Percentiles rank a stretch among this genome's conserved stretches.
phyloP scores from a whole-genome alignment of 1,140 invertebrate genomes.

The Lepidostoma basale region DNA sequence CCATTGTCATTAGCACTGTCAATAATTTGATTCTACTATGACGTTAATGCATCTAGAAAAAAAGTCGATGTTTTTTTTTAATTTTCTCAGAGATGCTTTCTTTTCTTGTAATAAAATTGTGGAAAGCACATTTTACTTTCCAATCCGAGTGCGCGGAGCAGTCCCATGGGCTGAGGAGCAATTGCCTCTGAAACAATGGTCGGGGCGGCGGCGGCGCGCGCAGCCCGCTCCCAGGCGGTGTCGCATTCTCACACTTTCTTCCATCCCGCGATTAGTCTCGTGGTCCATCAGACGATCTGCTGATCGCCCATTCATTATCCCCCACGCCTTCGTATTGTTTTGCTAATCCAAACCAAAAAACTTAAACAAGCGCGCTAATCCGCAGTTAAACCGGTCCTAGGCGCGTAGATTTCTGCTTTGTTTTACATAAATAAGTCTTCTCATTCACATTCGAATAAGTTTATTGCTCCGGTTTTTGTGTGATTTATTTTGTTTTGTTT shows the following conservation, averaged over 20 bases:
- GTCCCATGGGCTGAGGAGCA: constrained; percentile 32
- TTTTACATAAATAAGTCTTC: no score
- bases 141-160: constrained; percentile 4
- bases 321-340: no score
- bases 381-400: no score
- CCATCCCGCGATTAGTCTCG: constrained; percentile 36
- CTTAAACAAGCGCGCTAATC: no score
- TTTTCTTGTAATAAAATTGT: constrained; percentile 29
- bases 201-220: no score
- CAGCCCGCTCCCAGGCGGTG: constrained; percentile 20
- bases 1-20: not conserved
- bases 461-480: no score
- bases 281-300: constrained; percentile 2
- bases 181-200: constrained; percentile 37
- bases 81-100: constrained; percentile 29
- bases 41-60: not conserved
- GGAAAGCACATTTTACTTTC: constrained; percentile 32
- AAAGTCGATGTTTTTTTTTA: not conserved
- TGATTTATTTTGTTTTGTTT: no score
- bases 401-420: no score
- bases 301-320: not conserved
- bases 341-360: no score
- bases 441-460: no score
- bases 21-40: not conserved
- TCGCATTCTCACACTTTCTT: constrained; percentile 46